Evolutionary conservation across 2,888 invertebrate species (phyloP), one percentile per base, ranked within the genome.

Genomic region (Fragum whitleyi): DNA sequence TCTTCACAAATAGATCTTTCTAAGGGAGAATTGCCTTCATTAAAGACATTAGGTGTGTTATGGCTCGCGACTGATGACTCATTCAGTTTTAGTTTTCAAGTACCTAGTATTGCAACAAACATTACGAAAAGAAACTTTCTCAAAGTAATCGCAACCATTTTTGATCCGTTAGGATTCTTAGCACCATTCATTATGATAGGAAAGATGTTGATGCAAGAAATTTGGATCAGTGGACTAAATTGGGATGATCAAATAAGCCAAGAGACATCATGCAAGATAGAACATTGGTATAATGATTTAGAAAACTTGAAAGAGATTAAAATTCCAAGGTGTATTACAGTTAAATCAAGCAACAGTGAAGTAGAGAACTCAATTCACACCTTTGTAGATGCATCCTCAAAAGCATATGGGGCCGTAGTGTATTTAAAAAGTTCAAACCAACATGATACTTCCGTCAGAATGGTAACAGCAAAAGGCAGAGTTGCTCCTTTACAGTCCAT

Each of bases 1-100:
- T 62, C 62, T 29, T 19, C 39, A 39, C 67, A 81, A 51, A 47
- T n/a, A 47, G 47, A 47, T 6, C n/a, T 19, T 3, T 2, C 6
- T 47, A 9, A 3, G n/a, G 2, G n/a, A 5, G 14, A 47, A n/a
- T 61, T 79, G 16, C 70, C 14, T 78, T 71, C 16, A 26, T 74
- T 21, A 61, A 83, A 87, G 73, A 85, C 81, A 6, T 39, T 86
- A 19, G 82, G 86, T 14, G 71, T 87, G n/a, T 71, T 23, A n/a
- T 84, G 86, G 86, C 16, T 42, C 23, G 77, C 87, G 1, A 57
- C 6, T 2, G 75, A 6, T 21, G 85, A 86, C 55, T 23, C 23
- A 9, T 86, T 85, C 55, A 67, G 7, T 14, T 47, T 47, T 47
- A n/a, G 14, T 5, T 47, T 3, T 3, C 5, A 47, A 9, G 47